Percentiles rank a stretch among this genome's conserved stretches.
Conservation (phyloP, 2,113 vertebrate species). For the Maccullochella peelii region DNA sequence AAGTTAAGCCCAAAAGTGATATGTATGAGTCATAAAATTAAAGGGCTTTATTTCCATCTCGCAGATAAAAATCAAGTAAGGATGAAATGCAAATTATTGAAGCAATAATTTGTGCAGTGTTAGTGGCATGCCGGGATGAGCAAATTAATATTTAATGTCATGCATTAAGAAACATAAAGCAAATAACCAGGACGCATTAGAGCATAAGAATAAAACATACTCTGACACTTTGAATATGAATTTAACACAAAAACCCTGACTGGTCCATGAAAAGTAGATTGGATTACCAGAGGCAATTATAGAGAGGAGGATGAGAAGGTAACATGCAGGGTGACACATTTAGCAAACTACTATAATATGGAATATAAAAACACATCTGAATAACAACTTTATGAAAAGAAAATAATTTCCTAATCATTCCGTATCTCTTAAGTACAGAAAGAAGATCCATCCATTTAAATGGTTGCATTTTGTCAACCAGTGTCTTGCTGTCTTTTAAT, state of each 20-base stretch:
- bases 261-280: constrained; percentile 42
- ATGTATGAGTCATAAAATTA: neutral
- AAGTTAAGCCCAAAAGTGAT: constrained; percentile 15
- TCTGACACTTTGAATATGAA: constrained; percentile 56
- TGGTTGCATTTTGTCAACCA: neutral
- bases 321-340: constrained; percentile 27
- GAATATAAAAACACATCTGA: neutral
- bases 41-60: constrained; percentile 36
- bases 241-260: constrained; percentile 40
- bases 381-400: no score
- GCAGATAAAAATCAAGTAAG: constrained; percentile 47
- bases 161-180: constrained; percentile 54
- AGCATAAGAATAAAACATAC: constrained; percentile 58
- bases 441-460: neutral
- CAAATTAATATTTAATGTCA: constrained; percentile 48
- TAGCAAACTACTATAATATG: neutral
- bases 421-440: neutral
- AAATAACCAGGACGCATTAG: constrained; percentile 44
- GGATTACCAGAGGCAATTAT: constrained; percentile 55
- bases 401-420: no score
- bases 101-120: constrained; percentile 35
- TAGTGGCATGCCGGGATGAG: constrained; percentile 21
- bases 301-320: constrained; percentile 30
- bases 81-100: constrained; percentile 39
- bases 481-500: neutral